These are phyloP conservation scores for Aphodius sticticus DNA, from an alignment of 2,888 invertebrate species.

Conservation along the genomic window DNA sequence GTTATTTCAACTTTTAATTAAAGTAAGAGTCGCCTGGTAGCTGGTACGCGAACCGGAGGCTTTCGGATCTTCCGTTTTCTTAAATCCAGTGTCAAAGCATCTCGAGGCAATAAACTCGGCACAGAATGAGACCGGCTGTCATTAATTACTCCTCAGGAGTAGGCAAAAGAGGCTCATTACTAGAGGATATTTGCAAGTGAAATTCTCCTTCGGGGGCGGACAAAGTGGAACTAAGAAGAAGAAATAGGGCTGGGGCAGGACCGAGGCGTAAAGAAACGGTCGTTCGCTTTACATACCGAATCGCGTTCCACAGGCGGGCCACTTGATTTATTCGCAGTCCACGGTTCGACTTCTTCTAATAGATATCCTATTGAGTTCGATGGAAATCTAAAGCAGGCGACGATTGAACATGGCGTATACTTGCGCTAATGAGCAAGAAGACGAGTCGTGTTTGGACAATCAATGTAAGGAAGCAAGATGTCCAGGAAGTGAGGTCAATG, in stretches of 20 bases:
- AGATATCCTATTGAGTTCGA: neutral
- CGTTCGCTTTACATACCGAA: neutral
- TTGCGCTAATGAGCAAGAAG: too few species aligned
- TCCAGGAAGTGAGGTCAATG: too few species aligned
- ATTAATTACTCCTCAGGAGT: slow-evolving; percentile 21
- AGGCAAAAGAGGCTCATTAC: slow-evolving; percentile 31
- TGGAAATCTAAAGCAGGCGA: too few species aligned
- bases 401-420: too few species aligned
- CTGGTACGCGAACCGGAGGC: neutral
- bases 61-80: slow-evolving; percentile 14
- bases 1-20: neutral
- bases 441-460: too few species aligned
- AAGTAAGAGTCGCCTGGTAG: neutral
- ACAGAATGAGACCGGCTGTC: slow-evolving; percentile 7
- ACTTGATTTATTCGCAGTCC: neutral
- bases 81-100: slow-evolving; percentile 23
- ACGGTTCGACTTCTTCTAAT: neutral
- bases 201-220: slow-evolving; percentile 20
- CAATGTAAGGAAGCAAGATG: too few species aligned
- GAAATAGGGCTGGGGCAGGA: neutral
- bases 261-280: neutral
- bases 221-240: neutral
- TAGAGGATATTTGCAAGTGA: slow-evolving; percentile 35
- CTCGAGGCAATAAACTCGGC: slow-evolving; percentile 10
- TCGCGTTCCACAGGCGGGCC: neutral